Evolutionary conservation across 2,888 invertebrate species (phyloP).

Genomic region (Endomychus coccineus): DNA sequence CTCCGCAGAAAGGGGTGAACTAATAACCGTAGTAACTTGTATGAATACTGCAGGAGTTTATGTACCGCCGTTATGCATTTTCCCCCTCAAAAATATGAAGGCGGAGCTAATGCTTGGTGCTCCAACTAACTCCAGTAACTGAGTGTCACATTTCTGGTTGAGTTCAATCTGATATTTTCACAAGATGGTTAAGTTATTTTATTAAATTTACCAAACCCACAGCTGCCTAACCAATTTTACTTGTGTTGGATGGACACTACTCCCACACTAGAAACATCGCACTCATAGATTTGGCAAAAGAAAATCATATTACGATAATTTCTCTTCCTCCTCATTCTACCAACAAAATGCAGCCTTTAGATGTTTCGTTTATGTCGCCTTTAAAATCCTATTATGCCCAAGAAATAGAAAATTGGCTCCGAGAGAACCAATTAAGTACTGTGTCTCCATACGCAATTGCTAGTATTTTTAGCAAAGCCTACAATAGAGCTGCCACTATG

Average conservation of each 20-base stretch:
- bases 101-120: constrained; percentile 27
- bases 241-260: constrained; percentile 19
- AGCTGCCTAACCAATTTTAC: constrained; percentile 18
- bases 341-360: constrained; percentile 24
- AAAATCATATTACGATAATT: constrained; percentile 13
- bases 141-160: constrained; percentile 31
- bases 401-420: constrained; percentile 24
- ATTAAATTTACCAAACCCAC: constrained; percentile 11
- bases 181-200: constrained; percentile 30
- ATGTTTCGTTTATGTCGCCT: constrained; percentile 23
- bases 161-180: constrained; percentile 29
- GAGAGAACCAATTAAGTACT: constrained; percentile 21
- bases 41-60: constrained; percentile 28
- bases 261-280: too few relatives aligned
- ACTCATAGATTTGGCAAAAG: constrained; percentile 26
- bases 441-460: constrained; percentile 14
- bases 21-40: constrained; percentile 26
- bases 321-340: constrained; percentile 15
- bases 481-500: constrained; percentile 6
- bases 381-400: constrained; percentile 25
- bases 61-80: constrained; percentile 32
- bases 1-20: constrained; percentile 25
- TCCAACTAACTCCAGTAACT: constrained; percentile 25
- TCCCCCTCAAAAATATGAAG: constrained; percentile 29
- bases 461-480: constrained; percentile 7